phyloP scores from a whole-genome alignment of 2,888 invertebrate genomes.

The Drosophila pseudotalamancana region DNA sequence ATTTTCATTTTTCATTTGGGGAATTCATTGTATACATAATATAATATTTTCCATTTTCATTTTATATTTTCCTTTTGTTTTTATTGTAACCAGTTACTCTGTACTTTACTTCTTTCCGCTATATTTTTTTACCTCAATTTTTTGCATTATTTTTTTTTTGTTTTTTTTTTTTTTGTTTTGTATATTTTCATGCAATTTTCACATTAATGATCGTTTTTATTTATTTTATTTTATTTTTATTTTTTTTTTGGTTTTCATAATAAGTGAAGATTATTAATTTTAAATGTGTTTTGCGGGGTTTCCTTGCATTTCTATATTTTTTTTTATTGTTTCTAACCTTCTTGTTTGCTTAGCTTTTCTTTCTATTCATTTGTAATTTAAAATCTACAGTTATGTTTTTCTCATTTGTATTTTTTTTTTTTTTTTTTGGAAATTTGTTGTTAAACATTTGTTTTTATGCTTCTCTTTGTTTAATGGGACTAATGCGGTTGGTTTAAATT shows the following conservation, averaged over 20 bases:
- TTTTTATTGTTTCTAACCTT: constrained; percentile 45
- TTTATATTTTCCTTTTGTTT: constrained; percentile 62
- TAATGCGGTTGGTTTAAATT: constrained; percentile 49
- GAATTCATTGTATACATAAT: constrained; percentile 71
- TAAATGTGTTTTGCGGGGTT: constrained; percentile 65
- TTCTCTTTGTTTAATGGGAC: constrained; percentile 41
- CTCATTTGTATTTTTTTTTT: constrained; percentile 27
- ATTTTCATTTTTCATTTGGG: constrained; percentile 50
- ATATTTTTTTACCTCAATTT: constrained; percentile 53
- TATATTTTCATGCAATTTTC: constrained; percentile 61
- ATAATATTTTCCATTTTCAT: constrained; percentile 56
- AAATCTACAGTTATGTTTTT: constrained; percentile 73
- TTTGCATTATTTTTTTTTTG: constrained; percentile 16
- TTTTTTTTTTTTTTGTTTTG: constrained; percentile 38
- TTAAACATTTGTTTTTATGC: constrained; percentile 59
- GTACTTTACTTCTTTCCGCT: constrained; percentile 64
- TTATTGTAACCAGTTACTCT: constrained; percentile 79
- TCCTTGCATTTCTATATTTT: constrained; percentile 45
- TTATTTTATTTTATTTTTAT: constrained; percentile 33
- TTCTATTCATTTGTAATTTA: constrained; percentile 59
- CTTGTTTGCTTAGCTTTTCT: constrained; percentile 29
- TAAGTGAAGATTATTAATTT: constrained; percentile 80
- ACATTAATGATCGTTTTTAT: constrained; percentile 63
- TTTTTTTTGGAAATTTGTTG: constrained; percentile 58
- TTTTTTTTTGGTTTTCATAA: constrained; percentile 58